A percentile compares a stretch with the other conserved stretches of the same genome.
Conservation (phyloP, 1,140 invertebrate species). For the Calycopis cecrops region DNA sequence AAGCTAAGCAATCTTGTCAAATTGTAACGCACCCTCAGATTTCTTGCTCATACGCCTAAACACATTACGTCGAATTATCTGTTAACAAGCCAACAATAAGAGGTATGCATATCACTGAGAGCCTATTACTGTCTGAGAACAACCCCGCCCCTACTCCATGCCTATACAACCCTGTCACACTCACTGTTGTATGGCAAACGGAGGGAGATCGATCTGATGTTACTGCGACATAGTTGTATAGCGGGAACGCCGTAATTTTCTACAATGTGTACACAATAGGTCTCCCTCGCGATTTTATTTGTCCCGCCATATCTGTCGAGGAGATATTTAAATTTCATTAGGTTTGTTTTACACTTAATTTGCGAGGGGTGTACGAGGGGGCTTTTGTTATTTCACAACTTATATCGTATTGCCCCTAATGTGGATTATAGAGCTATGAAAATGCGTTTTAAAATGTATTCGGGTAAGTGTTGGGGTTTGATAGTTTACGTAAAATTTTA, state of each 20-base stretch:
- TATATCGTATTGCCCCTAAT: constrained; percentile 52
- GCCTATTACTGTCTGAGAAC: constrained; percentile 63
- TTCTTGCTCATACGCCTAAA: constrained; percentile 42
- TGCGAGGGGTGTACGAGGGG: constrained; percentile 65
- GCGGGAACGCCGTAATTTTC: constrained; percentile 37
- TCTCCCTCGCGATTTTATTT: constrained; percentile 71
- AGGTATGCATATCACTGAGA: constrained; percentile 64
- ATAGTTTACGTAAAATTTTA: no score
- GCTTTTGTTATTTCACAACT: constrained; percentile 56
- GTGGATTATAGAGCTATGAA: neutral
- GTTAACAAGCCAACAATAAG: constrained; percentile 71
- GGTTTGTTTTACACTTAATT: constrained; percentile 75
- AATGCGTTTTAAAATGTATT: constrained; percentile 1
- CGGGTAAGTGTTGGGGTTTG: neutral
- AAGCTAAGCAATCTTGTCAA: constrained; percentile 10
- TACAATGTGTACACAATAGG: constrained; percentile 69
- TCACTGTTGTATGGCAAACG: constrained; percentile 25
- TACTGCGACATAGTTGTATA: constrained; percentile 40
- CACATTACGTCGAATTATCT: constrained; percentile 55
- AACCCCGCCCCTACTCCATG: constrained; percentile 53
- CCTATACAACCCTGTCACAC: constrained; percentile 47
- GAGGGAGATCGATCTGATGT: constrained; percentile 17
- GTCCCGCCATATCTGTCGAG: constrained; percentile 67
- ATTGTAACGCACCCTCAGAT: constrained; percentile 24
- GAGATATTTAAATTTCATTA: constrained; percentile 75